Conservation (phyloP, 2,113 vertebrate genomes). For the Nansenia antarctica region DNA sequence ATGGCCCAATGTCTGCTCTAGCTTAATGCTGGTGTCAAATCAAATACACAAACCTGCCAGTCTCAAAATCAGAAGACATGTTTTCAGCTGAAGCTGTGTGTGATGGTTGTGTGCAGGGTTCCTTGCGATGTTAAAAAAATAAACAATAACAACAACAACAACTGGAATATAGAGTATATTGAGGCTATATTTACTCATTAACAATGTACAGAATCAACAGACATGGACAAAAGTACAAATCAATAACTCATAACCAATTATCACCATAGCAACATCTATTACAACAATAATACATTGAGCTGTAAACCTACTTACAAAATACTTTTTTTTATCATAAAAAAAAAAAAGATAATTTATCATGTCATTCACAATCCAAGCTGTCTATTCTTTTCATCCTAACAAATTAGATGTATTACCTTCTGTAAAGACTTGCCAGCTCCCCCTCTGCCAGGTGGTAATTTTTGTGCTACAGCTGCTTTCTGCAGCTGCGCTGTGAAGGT, state of each 20-base stretch:
- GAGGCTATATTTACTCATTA: neutral
- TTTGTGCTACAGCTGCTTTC: slow-evolving; percentile 42
- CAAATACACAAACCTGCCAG: slow-evolving; percentile 38
- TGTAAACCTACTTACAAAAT: too few relatives aligned
- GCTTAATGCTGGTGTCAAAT: slow-evolving; percentile 31
- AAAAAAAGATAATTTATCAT: too few relatives aligned
- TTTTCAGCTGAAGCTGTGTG: slow-evolving; percentile 35
- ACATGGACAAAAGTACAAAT: too few relatives aligned
- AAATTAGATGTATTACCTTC: slow-evolving; percentile 17
- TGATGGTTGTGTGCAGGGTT: neutral
- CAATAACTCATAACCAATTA: too few relatives aligned
- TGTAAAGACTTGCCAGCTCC: slow-evolving; percentile 27
- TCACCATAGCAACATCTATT: too few relatives aligned
- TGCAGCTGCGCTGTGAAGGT: slow-evolving; percentile 49
- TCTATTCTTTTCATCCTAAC: slow-evolving; percentile 8
- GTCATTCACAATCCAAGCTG: neutral
- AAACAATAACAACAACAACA: neutral
- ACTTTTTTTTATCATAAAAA: too few relatives aligned
- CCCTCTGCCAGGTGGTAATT: slow-evolving; percentile 47
- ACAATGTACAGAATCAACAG: too few relatives aligned
- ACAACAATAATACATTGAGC: too few relatives aligned
- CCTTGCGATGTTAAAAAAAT: neutral
- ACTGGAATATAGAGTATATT: neutral
- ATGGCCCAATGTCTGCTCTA: slow-evolving; percentile 14
- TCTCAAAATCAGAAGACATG: slow-evolving; percentile 23